Evolutionary conservation across 2,888 invertebrate genomes (phyloP).

Genomic region (Eristalis tenax): DNA sequence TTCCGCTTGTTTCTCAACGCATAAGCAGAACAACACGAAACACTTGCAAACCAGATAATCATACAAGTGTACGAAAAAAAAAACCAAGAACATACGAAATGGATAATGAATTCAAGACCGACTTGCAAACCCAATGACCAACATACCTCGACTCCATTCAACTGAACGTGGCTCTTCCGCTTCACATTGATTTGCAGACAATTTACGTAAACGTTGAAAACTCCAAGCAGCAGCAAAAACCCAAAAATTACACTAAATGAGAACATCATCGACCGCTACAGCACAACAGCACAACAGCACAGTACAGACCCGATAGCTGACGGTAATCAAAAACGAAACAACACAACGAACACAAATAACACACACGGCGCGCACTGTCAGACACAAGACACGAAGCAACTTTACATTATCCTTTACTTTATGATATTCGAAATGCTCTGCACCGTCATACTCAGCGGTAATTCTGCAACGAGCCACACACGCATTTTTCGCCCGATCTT

Average conservation of each 20-base stretch:
- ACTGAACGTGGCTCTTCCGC: conserved; percentile 77
- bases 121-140: conserved; percentile 23
- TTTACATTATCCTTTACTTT: conserved; percentile 56
- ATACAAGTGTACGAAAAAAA: conserved; percentile 30
- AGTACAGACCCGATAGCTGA: conserved; percentile 17
- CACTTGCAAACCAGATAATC: background rate
- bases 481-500: conserved; percentile 39
- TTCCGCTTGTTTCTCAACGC: conserved; percentile 21
- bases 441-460: conserved; percentile 21
- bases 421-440: conserved; percentile 48
- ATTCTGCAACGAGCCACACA: conserved; percentile 6
- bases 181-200: conserved; percentile 78
- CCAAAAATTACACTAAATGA: conserved; percentile 68
- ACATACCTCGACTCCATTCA: conserved; percentile 79
- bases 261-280: conserved; percentile 55
- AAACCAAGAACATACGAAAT: background rate
- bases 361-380: conserved; percentile 20
- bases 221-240: conserved; percentile 61
- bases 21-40: conserved; percentile 32
- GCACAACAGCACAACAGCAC: background rate
- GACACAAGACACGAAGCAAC: conserved; percentile 9
- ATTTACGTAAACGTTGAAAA: conserved; percentile 64
- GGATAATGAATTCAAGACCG: conserved; percentile 4
- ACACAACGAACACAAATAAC: conserved; percentile 17
- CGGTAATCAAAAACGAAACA: background rate